Base-by-base conservation (phyloP, 2,797 vertebrate species). In the Myotis vivesi region DNA sequence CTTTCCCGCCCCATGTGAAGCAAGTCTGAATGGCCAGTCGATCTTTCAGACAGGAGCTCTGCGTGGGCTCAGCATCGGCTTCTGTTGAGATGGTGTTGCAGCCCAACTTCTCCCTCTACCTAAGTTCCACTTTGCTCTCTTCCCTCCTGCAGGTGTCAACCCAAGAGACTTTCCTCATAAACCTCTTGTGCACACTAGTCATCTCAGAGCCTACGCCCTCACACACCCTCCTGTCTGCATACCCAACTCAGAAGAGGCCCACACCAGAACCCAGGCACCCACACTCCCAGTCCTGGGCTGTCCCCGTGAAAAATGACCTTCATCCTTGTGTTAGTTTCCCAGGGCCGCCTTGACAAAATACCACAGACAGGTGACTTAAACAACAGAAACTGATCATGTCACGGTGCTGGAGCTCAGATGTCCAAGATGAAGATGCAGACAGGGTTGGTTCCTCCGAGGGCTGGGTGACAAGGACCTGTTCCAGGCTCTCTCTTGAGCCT, bases 1-100 rank as follows among this genome's bases (percentile, higher is more conserved):
- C 25, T n/a, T 33, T 23, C 33, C 22, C 0, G 2, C 33, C 20
- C 41, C 10, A 1, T 0, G 3, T 15, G 33, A 16, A 38, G 38
- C 0, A 3, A 13, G n/a, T 66, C 55, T 69, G 4, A 89, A 66
- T 49, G 5, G 15, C 9, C 6, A 46, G 5, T 62, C 41, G 17
- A 8, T 38, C 76, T 41, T 5, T 17, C n/a, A 46, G 28, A 22
- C 0, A 1, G 59, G 59, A 62, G 28, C 20, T 46, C 55, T 66
- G 25, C 15, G 2, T 0, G 5, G 25, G n/a, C 30, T 23, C 2
- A 2, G 49, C 33, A 23, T 5, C 33, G 25, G 69, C 22, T 30
- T 28, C 57, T 28, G 22, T 5, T 25, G 17, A 57, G 51, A 30
- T 0, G 6, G 5, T 19, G 1, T 5, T 59, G 19, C 15, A 49